Evolutionary conservation across 30 jellyfish, hydroid and myxozoan species (phyloP), one percentile per base, ranked within the genome.

Genomic region (Hydractinia echinata): DNA sequence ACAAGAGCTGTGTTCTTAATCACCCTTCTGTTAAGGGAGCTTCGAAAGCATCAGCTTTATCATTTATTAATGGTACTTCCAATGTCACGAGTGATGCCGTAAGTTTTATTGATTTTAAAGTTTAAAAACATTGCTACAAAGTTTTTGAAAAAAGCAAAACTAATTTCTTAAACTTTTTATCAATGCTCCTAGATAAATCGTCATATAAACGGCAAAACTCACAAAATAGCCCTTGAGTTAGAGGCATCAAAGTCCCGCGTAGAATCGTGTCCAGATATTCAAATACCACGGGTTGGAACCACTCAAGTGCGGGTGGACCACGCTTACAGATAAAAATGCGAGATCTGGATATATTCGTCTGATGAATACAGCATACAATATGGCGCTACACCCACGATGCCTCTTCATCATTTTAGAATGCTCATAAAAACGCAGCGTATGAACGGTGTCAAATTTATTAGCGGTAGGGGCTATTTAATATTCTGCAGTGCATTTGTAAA

Each of bases 381-480:
- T 82, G 62, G 90, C 86, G 11, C 81, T 52, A 1, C 87, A 71
- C 90, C 90, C 16, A 82, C 90, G 6, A 69, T 81, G 72, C 73
- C 88, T 5, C 73, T 81, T 8, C 54, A n/a, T 7, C 79, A 70
- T 51, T 82, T 82, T 66, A 82, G 72, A 51, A 55, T 55, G 11
- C 49, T 82, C 7, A 73, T 82, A 8, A 67, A 81, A 55, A 49
- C 67, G 20, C 90, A 71, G 49, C 15, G 88, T 13, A 71, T 10
- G 55, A 82, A 72, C 56, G 90, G 90, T 15, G 88, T 71, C 10
- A 4, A 70, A n/a, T 72, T 82, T 16, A 67, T 81, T 10, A 79
- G 52, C 4, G 87, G 87, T 58, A 83, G n/a, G n/a, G n/a, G n/a
- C n/a, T n/a, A n/a, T n/a, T n/a, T n/a, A n/a, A 49, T 16, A 16